phyloP scores from a whole-genome alignment of 2,797 vertebrate species.

The Lepus townsendii region DNA sequence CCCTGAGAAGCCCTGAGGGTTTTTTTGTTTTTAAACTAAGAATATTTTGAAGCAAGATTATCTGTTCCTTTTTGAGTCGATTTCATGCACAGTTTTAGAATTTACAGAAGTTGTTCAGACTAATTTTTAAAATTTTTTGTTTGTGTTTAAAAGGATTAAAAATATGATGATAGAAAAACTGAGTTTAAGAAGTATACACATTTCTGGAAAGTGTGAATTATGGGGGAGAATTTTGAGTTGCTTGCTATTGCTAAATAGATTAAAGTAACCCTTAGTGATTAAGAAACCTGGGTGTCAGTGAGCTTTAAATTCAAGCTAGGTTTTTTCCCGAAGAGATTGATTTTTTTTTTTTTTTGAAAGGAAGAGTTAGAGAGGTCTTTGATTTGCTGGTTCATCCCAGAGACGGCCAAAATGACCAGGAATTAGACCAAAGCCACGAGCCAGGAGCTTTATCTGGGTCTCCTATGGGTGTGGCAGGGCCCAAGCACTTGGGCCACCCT shows the following conservation, averaged over 20 bases:
- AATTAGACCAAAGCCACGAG: too few relatives aligned
- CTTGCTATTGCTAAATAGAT: conserved; percentile 26
- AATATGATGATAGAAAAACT: background rate
- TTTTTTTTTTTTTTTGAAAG: too few relatives aligned
- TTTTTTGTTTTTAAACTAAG: conserved; percentile 10
- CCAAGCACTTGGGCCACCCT: too few relatives aligned
- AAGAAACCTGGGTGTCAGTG: background rate
- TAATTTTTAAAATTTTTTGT: conserved; percentile 33
- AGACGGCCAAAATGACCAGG: too few relatives aligned
- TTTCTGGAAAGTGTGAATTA: conserved; percentile 31
- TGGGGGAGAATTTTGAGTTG: background rate
- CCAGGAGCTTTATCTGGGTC: too few relatives aligned
- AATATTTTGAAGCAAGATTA: background rate
- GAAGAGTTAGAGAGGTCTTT: too few relatives aligned
- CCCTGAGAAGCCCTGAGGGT: conserved; percentile 1
- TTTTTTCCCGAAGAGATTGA: background rate
- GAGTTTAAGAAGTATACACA: background rate
- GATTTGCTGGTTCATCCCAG: too few relatives aligned
- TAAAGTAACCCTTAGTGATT: background rate
- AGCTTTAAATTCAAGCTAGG: conserved; percentile 46
- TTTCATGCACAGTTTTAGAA: conserved; percentile 53
- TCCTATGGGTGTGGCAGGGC: too few relatives aligned
- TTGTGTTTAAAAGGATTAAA: background rate
- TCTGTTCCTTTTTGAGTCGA: conserved; percentile 20
- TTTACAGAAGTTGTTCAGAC: background rate